Conservation (phyloP, 1,140 invertebrate genomes). For the Plutomurus gul region DNA sequence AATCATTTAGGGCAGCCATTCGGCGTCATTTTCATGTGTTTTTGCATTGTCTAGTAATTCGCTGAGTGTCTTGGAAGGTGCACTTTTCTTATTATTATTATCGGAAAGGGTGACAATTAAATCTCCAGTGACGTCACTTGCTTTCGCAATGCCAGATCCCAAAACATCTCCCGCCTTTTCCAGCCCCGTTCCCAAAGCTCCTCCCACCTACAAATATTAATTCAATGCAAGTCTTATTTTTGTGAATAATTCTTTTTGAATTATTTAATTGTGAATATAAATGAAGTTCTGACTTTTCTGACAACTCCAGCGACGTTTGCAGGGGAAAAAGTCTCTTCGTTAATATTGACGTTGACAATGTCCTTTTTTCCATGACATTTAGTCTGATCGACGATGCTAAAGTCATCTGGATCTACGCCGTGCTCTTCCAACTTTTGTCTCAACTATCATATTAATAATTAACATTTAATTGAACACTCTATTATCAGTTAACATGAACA, state of each 20-base stretch:
- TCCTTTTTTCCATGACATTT: constrained; percentile 66
- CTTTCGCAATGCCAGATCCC: constrained; percentile 48
- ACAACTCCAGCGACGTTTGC: constrained; percentile 71
- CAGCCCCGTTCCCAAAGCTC: constrained; percentile 48
- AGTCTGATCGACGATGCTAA: constrained; percentile 73
- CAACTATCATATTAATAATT: constrained; percentile 60
- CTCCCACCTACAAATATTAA: constrained; percentile 40
- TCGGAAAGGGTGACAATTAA: constrained; percentile 34
- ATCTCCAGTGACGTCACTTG: constrained; percentile 45
- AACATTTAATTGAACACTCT: neutral
- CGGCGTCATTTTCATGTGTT: constrained; percentile 51
- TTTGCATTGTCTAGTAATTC: constrained; percentile 49
- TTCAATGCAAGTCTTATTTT: neutral
- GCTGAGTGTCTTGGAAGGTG: constrained; percentile 36
- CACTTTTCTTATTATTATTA: constrained; percentile 3
- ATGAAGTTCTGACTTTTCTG: constrained; percentile 62
- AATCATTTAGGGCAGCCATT: constrained; percentile 33
- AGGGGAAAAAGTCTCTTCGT: constrained; percentile 74
- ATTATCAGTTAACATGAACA: neutral
- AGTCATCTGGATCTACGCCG: constrained; percentile 73
- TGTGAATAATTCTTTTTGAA: neutral
- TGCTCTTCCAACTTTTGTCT: constrained; percentile 65
- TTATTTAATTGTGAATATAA: neutral
- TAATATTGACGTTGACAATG: constrained; percentile 70
- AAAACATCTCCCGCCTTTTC: constrained; percentile 49